phyloP scores from a whole-genome alignment of 2,888 invertebrate species.

The Merodon equestris region DNA sequence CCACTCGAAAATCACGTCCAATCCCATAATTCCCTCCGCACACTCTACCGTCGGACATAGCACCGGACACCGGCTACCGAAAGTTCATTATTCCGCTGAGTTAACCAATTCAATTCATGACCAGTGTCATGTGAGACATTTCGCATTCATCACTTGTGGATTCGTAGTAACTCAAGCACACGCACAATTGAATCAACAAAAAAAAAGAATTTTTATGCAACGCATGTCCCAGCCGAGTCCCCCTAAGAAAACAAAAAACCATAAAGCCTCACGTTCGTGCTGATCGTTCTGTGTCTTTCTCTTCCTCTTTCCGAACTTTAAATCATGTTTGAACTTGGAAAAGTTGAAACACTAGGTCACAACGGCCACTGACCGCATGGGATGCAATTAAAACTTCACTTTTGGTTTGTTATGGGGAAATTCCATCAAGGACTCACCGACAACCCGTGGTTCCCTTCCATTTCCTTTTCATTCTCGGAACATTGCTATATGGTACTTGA shows the following conservation, averaged over 20 bases:
- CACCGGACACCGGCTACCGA: background rate
- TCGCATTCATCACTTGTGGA: conserved; percentile 49
- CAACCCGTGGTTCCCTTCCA: background rate
- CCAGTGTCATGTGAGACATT: conserved; percentile 52
- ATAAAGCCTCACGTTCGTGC: conserved; percentile 3
- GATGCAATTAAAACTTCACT: conserved; percentile 20
- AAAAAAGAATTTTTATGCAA: conserved; percentile 38
- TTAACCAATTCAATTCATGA: conserved; percentile 41
- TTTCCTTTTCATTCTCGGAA: conserved; percentile 9
- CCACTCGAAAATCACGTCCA: conserved; percentile 10
- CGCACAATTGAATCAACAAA: conserved; percentile 28
- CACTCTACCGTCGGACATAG: conserved; percentile 1
- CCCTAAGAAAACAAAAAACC: conserved; percentile 31
- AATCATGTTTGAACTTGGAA: conserved; percentile 28
- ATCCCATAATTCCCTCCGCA: conserved; percentile 1
- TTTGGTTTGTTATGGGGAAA: conserved; percentile 23
- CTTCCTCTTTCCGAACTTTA: background rate
- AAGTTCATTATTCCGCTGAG: conserved; percentile 53
- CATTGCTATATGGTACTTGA: conserved; percentile 10
- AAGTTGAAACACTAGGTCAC: conserved; percentile 39
- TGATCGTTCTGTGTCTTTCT: conserved; percentile 1
- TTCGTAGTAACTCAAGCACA: background rate
- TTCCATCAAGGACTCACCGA: conserved; percentile 25
- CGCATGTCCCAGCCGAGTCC: conserved; percentile 41
- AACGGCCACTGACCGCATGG: conserved; percentile 1